Conservation (phyloP, 2,797 vertebrate genomes). For the Melopsittacus undulatus region DNA sequence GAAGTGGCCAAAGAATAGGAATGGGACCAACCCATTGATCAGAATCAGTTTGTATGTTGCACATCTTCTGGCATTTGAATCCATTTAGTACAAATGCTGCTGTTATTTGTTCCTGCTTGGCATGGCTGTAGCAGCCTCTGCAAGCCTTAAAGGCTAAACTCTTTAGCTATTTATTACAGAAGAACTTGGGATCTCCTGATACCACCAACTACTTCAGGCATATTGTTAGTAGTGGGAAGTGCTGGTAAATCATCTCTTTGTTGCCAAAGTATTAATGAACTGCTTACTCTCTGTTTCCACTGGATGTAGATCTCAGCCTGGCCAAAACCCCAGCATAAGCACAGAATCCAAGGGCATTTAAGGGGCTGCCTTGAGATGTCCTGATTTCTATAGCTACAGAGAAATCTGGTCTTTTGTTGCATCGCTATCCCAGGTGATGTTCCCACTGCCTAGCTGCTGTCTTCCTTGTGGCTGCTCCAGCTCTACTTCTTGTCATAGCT, state of each 20-base stretch:
- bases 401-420: neutral
- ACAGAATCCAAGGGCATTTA: neutral
- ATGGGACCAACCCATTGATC: conserved; percentile 37
- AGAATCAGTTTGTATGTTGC: conserved; percentile 16
- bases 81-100: conserved; percentile 24
- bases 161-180: conserved; percentile 37
- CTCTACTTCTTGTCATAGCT: neutral
- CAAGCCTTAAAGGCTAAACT: conserved; percentile 53
- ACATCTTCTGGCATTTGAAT: conserved; percentile 41
- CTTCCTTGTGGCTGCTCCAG: neutral
- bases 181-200: conserved; percentile 19
- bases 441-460: neutral
- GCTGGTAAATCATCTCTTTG: conserved; percentile 4
- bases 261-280: neutral
- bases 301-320: neutral
- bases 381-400: neutral
- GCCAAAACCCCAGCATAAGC: neutral
- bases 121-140: neutral
- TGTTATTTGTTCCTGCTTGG: conserved; percentile 46
- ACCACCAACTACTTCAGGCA: conserved; percentile 35
- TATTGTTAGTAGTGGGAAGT: neutral
- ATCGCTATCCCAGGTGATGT: neutral
- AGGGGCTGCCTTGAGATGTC: neutral
- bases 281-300: neutral
- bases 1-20: neutral